Conservation (phyloP, 2,888 invertebrate species). For the Limnephilus marmoratus region DNA sequence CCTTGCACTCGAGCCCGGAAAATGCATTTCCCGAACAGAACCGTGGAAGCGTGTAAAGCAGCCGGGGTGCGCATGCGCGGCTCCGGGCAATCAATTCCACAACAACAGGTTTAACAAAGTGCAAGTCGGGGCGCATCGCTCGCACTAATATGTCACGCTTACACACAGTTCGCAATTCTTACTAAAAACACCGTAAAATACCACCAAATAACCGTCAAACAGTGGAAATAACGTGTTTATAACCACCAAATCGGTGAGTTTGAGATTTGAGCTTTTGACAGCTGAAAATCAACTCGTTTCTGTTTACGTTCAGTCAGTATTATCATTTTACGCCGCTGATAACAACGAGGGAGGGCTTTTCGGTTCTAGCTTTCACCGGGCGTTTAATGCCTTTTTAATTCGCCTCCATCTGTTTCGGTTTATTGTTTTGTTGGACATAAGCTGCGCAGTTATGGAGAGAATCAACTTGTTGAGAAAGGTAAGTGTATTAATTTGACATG, state of each 20-base stretch:
- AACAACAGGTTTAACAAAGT: slow-evolving; percentile 23
- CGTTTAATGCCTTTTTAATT: neutral
- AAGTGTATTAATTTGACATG: neutral
- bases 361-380: neutral
- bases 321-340: neutral
- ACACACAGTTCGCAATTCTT: neutral
- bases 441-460: slow-evolving; percentile 62
- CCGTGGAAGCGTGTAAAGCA: neutral
- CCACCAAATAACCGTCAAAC: neutral
- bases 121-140: slow-evolving; percentile 30
- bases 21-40: neutral
- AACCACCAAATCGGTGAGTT: neutral
- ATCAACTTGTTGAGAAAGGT: slow-evolving; percentile 65
- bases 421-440: neutral
- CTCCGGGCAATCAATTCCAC: slow-evolving; percentile 30
- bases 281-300: neutral
- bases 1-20: slow-evolving; percentile 2
- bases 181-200: neutral
- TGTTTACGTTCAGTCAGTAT: neutral
- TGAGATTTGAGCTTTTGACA: neutral
- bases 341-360: neutral
- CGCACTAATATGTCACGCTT: neutral
- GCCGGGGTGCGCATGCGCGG: slow-evolving; percentile 15
- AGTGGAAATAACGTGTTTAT: neutral
- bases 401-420: neutral